Evolutionary conservation across 2,888 invertebrate genomes (phyloP).

Genomic region (Drosophila differens): DNA sequence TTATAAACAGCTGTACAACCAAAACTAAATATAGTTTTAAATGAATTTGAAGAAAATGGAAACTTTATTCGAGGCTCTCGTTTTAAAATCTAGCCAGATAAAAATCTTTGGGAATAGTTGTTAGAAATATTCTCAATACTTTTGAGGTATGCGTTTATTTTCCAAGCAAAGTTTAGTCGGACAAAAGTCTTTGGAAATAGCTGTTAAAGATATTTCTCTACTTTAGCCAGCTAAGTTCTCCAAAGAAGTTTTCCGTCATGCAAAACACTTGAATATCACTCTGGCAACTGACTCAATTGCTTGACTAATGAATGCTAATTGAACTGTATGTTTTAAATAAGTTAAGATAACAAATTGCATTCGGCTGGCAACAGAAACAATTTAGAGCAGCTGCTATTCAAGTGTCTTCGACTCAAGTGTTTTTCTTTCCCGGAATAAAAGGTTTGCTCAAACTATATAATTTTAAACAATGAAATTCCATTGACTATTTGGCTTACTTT

Average conservation of each 20-base stretch:
- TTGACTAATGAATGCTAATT: slow-evolving; percentile 24
- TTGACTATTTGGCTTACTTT: slow-evolving; percentile 17
- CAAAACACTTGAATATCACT: slow-evolving; percentile 13
- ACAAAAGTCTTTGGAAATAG: background rate
- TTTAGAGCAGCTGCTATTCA: slow-evolving; percentile 5
- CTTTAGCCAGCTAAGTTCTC: background rate
- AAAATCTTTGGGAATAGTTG: background rate
- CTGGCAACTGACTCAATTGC: background rate
- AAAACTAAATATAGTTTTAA: background rate
- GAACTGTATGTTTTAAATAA: slow-evolving; percentile 13
- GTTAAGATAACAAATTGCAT: slow-evolving; percentile 18
- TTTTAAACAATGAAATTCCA: slow-evolving; percentile 9
- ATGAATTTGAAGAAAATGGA: background rate
- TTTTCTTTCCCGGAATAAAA: slow-evolving; percentile 7
- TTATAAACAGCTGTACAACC: background rate
- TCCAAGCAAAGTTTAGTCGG: rapidly evolving
- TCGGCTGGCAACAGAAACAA: background rate
- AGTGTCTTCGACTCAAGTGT: slow-evolving; percentile 25
- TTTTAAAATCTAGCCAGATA: background rate
- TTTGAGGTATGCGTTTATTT: too few species aligned
- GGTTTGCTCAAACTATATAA: background rate
- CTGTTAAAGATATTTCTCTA: background rate
- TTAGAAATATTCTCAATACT: too few species aligned
- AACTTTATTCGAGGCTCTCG: background rate
- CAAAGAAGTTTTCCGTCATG: background rate